A percentile compares a stretch with the other conserved stretches of the same genome.
Conservation (phyloP, 2,797 vertebrate species). For the Lagodon rhomboides region DNA sequence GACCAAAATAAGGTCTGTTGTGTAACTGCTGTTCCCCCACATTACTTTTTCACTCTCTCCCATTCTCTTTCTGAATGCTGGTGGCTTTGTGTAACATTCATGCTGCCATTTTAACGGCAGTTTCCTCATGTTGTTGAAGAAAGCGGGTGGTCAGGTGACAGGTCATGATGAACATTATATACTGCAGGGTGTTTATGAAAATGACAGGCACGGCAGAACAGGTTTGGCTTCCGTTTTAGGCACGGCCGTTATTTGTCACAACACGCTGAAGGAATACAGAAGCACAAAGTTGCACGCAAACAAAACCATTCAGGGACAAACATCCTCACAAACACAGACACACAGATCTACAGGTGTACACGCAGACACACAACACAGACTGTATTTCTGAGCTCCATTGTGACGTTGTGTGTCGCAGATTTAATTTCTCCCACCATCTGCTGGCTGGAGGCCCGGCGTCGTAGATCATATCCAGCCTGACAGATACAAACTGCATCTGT, state of each 20-base stretch:
- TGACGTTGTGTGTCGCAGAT: conserved; percentile 80
- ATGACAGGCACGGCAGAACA: conserved; percentile 13
- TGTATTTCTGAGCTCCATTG: conserved; percentile 76
- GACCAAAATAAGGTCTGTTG: conserved; percentile 72
- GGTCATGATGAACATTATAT: conserved; percentile 21
- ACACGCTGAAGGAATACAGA: conserved; percentile 35
- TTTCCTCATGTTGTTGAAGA: conserved; percentile 10
- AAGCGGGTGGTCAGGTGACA: conserved; percentile 16
- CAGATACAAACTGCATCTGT: conserved; percentile 87
- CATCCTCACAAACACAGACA: conserved; percentile 18
- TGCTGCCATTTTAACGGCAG: conserved; percentile 14
- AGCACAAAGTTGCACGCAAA: conserved; percentile 30
- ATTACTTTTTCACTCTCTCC: conserved; percentile 59
- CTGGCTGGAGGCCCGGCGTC: conserved; percentile 82
- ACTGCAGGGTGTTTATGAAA: conserved; percentile 12
- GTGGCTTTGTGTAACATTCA: conserved; percentile 21
- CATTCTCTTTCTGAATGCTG: conserved; percentile 36
- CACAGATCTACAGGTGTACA: conserved; percentile 75
- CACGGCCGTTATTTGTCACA: conserved; percentile 53
- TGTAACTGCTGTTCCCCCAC: conserved; percentile 65
- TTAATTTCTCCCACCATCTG: conserved; percentile 88
- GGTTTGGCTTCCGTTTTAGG: conserved; percentile 41
- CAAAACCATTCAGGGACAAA: conserved; percentile 20
- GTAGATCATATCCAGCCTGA: conserved; percentile 84
- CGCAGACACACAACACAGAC: conserved; percentile 3